Conservation (phyloP, 2,113 vertebrate species). For the Gavia stellata region DNA sequence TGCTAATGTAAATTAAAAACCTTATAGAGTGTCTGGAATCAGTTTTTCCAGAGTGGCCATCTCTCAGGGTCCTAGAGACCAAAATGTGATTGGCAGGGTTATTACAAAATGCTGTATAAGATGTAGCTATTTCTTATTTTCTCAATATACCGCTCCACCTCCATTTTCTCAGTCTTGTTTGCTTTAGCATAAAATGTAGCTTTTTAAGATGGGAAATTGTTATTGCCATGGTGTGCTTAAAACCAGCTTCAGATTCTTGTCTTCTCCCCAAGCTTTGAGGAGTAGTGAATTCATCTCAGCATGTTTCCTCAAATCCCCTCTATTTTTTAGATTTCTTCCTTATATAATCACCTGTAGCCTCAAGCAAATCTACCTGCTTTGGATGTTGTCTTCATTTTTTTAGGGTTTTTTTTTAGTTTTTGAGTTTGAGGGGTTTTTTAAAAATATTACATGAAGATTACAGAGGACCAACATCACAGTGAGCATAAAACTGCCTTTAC, state of each 20-base stretch:
- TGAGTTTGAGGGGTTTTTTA: neutral
- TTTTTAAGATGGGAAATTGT: neutral
- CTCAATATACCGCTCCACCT: neutral
- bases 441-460: fast-evolving
- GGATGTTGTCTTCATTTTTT: neutral
- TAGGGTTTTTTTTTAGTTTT: neutral
- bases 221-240: neutral
- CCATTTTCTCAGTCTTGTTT: neutral
- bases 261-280: neutral
- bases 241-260: neutral
- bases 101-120: neutral
- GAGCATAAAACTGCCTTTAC: neutral
- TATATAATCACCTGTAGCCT: neutral
- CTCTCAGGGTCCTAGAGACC: neutral
- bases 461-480: neutral
- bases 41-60: neutral
- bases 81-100: neutral
- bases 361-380: neutral
- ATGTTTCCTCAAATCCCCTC: neutral
- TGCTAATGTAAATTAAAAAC: neutral
- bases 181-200: neutral
- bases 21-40: neutral
- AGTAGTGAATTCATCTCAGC: neutral
- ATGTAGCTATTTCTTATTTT: neutral
- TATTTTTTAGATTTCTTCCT: neutral